A percentile compares a stretch with the other conserved stretches of the same genome.
These are phyloP conservation scores for Drosophila ananassae DNA, from an alignment of 1,140 invertebrate genomes.

Conservation along the genomic window DNA sequence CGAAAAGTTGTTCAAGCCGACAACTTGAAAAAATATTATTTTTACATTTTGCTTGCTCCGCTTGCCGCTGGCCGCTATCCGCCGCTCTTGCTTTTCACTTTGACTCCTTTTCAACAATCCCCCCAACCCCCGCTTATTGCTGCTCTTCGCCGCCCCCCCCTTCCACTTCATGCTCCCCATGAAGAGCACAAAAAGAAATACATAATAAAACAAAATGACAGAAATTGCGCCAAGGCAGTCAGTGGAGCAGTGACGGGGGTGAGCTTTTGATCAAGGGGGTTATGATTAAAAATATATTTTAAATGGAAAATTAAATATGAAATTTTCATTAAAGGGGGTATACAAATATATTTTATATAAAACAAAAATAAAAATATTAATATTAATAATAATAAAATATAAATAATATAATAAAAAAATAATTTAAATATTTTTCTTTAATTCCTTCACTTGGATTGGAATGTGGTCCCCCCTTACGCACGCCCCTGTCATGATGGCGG, in stretches of 20 bases:
- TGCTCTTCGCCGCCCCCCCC: conserved; percentile 2
- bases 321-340: no score
- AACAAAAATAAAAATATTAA: no score
- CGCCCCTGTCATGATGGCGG: conserved; percentile 51
- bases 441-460: neutral
- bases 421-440: neutral
- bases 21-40: conserved; percentile 80
- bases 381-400: neutral
- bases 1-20: conserved; percentile 76
- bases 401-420: no score
- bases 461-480: neutral
- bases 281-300: neutral
- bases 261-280: neutral
- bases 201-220: conserved; percentile 57
- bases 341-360: no score
- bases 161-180: conserved; percentile 15
- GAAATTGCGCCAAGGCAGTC: conserved; percentile 65
- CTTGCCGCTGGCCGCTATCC: neutral
- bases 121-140: neutral
- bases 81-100: conserved; percentile 70
- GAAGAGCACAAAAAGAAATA: conserved; percentile 65
- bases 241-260: conserved; percentile 13
- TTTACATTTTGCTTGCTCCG: conserved; percentile 73
- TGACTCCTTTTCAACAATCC: conserved; percentile 69
- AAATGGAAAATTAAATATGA: neutral